phyloP scores from a whole-genome alignment of 2,113 vertebrate species.

The Balaeniceps rex region DNA sequence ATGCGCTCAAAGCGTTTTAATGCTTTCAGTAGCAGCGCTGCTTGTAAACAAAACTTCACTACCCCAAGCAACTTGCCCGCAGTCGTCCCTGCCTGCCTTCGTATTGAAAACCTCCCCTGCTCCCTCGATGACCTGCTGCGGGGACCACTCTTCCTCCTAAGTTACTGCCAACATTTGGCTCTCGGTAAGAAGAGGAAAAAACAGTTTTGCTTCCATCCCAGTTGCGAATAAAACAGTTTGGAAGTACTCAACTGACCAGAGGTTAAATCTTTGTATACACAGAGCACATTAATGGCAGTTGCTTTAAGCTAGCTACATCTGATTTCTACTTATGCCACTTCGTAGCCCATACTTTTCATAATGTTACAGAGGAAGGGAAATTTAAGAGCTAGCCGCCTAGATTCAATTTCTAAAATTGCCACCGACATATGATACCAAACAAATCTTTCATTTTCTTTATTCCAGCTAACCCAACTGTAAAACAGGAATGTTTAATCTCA shows the following conservation, averaged over 20 bases:
- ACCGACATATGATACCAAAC: background rate
- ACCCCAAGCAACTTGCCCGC: no score
- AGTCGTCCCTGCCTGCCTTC: background rate
- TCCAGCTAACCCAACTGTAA: background rate
- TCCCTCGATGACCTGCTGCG: fast-evolving
- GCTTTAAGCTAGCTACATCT: fast-evolving
- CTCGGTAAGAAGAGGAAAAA: background rate
- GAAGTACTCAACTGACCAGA: background rate
- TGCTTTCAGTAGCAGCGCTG: background rate
- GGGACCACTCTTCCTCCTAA: background rate
- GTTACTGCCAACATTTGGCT: background rate
- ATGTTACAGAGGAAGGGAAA: background rate
- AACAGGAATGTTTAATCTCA: background rate
- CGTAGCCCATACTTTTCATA: fast-evolving
- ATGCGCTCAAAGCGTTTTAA: background rate
- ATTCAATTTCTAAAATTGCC: background rate
- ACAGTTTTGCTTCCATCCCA: background rate
- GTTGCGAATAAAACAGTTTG: background rate
- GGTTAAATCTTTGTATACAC: background rate
- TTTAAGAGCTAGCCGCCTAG: background rate
- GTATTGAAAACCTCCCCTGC: background rate
- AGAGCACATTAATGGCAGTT: fast-evolving
- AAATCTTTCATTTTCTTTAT: background rate
- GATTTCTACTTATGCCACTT: background rate
- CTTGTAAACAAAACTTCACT: background rate